Evolutionary conservation across 2,113 vertebrate genomes (phyloP).

Genomic region (Amia ocellicauda): DNA sequence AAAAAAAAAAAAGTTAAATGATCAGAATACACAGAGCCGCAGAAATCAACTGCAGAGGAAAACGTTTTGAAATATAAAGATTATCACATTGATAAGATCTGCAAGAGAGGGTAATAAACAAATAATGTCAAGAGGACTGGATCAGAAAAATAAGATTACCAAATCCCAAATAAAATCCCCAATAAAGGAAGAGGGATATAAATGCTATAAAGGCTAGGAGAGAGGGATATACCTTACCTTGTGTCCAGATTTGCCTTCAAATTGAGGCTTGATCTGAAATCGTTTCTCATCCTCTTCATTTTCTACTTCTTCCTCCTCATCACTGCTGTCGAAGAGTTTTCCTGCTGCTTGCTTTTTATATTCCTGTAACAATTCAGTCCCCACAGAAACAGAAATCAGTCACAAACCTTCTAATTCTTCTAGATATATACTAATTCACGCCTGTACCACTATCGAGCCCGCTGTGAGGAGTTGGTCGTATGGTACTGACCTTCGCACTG

Average conservation of each 20-base stretch:
- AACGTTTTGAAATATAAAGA: too few species aligned
- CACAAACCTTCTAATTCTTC: too few species aligned
- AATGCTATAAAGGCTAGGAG: background rate
- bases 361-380: constrained; percentile 31
- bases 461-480: background rate
- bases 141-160: constrained; percentile 19
- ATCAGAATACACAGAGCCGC: too few species aligned
- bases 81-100: too few species aligned
- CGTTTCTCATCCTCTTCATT: constrained; percentile 52
- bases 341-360: constrained; percentile 32
- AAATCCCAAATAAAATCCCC: background rate
- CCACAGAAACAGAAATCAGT: too few species aligned
- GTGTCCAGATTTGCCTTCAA: constrained; percentile 87
- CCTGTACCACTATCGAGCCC: too few species aligned
- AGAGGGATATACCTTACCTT: constrained; percentile 74
- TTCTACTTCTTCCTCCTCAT: constrained; percentile 67
- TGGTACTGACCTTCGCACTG: constrained; percentile 33
- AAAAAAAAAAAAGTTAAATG: constrained; percentile 11
- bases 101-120: too few species aligned
- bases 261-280: constrained; percentile 87
- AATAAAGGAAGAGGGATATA: too few species aligned
- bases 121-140: too few species aligned
- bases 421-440: too few species aligned
- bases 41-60: too few species aligned
- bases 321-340: constrained; percentile 77